phyloP scores from a whole-genome alignment of 2,888 invertebrate genomes.

The Andrena haemorrhoa region DNA sequence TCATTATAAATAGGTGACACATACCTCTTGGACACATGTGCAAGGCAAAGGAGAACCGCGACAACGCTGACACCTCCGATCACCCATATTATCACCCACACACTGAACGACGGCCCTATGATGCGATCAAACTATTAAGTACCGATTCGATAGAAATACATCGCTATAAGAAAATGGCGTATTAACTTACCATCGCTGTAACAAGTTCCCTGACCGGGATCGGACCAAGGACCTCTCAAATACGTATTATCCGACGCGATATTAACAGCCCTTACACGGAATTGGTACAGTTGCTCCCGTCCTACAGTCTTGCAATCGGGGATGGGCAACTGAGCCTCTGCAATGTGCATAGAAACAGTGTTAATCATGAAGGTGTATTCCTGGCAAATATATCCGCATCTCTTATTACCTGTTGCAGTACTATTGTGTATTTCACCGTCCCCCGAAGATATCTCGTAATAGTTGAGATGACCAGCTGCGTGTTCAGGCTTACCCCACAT shows the following conservation, averaged over 20 bases:
- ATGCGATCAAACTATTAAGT: conserved; percentile 18
- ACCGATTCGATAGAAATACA: background rate
- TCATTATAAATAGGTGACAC: background rate
- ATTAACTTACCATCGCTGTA: conserved; percentile 79
- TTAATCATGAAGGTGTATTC: background rate
- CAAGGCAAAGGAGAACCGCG: conserved; percentile 75
- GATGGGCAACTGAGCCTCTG: conserved; percentile 79
- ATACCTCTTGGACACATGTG: conserved; percentile 79
- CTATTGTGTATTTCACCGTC: conserved; percentile 79
- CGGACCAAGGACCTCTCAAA: conserved; percentile 84
- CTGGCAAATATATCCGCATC: background rate
- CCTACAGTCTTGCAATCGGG: conserved; percentile 82
- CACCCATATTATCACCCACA: conserved; percentile 79
- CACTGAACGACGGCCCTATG: conserved; percentile 76
- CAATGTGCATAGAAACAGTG: conserved; percentile 36
- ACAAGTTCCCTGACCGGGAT: conserved; percentile 83
- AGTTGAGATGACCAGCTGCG: conserved; percentile 85
- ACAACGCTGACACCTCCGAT: conserved; percentile 74
- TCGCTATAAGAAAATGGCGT: conserved; percentile 11
- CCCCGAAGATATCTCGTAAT: conserved; percentile 86
- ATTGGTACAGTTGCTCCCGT: conserved; percentile 77
- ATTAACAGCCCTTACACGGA: conserved; percentile 84
- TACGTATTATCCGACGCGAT: conserved; percentile 74
- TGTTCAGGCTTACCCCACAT: conserved; percentile 85
- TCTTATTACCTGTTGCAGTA: conserved; percentile 72